Conservation (phyloP, 2,797 vertebrate genomes). For the Parotocinclus haroldoi region DNA sequence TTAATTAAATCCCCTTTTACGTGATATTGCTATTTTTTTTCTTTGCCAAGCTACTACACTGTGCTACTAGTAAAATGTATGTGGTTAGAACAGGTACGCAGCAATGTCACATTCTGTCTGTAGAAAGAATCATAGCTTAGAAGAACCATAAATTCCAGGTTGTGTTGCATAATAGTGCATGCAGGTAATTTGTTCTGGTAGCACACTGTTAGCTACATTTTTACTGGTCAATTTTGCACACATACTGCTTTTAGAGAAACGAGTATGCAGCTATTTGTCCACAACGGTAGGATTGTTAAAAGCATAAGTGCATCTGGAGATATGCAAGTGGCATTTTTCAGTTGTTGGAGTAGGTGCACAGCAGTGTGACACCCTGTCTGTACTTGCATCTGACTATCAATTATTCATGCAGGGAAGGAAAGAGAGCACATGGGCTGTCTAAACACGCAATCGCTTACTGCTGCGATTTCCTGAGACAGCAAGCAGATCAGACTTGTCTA, state of each 20-base stretch:
- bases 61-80: too few species aligned
- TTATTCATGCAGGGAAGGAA: constrained; percentile 55
- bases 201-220: not conserved
- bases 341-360: constrained; percentile 21
- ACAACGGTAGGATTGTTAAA: constrained; percentile 11
- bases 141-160: too few species aligned
- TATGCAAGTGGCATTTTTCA: constrained; percentile 14
- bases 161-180: constrained; percentile 4
- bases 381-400: constrained; percentile 43
- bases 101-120: too few species aligned
- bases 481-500: constrained; percentile 31
- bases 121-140: too few species aligned
- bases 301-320: constrained; percentile 24
- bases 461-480: constrained; percentile 34
- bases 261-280: not conserved
- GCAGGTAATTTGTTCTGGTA: too few species aligned
- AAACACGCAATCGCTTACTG: constrained; percentile 32
- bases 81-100: too few species aligned
- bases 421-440: constrained; percentile 42
- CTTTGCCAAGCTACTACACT: too few species aligned
- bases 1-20: too few species aligned
- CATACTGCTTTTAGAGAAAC: not conserved
- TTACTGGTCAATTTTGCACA: not conserved
- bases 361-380: constrained; percentile 24
- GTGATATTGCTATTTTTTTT: too few species aligned